Evolutionary conservation across 2,888 invertebrate genomes (phyloP).

Genomic region (Heteromyza rotundicornis): DNA sequence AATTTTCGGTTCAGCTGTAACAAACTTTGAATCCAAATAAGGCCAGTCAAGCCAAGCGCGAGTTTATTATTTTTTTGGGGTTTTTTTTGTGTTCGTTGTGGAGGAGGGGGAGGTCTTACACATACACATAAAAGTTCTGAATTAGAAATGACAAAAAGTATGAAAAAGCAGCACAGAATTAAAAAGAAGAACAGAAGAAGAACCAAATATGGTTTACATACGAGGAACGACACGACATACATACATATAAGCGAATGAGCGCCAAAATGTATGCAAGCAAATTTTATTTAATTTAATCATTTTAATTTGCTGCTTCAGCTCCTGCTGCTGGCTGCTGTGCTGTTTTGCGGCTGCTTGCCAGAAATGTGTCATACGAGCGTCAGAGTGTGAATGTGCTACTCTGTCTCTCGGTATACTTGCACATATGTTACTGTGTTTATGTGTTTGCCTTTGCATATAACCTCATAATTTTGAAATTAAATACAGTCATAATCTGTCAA

Average conservation of each 20-base stretch:
- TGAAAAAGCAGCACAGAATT: background rate
- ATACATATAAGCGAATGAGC: background rate
- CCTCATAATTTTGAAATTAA: background rate
- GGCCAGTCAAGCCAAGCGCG: no score
- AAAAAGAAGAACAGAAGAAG: background rate
- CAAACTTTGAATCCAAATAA: background rate
- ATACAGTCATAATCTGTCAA: background rate
- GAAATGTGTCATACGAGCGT: conserved; percentile 20
- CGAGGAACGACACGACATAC: no score
- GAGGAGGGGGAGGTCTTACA: no score
- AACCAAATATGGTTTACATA: background rate
- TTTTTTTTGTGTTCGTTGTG: no score
- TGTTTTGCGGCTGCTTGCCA: conserved; percentile 2
- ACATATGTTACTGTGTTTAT: background rate
- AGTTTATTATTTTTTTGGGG: no score
- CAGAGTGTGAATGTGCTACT: conserved; percentile 1
- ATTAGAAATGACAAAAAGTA: background rate
- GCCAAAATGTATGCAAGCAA: conserved; percentile 16
- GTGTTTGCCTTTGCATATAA: background rate
- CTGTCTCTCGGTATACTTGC: background rate
- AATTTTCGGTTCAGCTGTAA: conserved; percentile 3
- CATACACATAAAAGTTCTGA: no score
- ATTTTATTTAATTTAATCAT: conserved; percentile 18
- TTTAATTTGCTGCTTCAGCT: conserved; percentile 14
- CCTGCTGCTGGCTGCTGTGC: background rate